These are phyloP conservation scores for Drosophila lacicola DNA, from an alignment of 2,888 invertebrate genomes.

Conservation along the genomic window DNA sequence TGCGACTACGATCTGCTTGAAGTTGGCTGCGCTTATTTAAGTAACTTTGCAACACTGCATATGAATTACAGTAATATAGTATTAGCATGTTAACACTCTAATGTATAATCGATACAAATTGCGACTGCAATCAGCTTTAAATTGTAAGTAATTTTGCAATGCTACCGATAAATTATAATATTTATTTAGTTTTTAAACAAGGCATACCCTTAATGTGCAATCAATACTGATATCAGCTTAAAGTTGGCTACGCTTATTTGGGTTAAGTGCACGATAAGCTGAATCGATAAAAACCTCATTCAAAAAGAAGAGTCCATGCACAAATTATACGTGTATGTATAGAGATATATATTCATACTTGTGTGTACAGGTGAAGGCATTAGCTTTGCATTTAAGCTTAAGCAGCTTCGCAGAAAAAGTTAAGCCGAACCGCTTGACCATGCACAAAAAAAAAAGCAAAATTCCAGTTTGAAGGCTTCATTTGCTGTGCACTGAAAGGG, in stretches of 20 bases:
- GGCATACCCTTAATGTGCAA: too few relatives aligned
- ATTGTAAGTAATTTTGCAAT: too few relatives aligned
- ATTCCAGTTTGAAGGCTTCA: constrained; percentile 25
- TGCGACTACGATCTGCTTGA: too few relatives aligned
- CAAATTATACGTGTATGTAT: not conserved
- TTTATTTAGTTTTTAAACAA: too few relatives aligned
- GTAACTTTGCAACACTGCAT: too few relatives aligned
- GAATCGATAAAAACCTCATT: not conserved
- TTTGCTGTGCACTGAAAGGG: constrained; percentile 2
- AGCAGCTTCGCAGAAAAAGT: constrained; percentile 8
- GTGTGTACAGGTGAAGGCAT: not conserved
- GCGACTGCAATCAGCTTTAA: not conserved
- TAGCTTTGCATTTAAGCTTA: constrained; percentile 23
- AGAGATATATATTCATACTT: not conserved
- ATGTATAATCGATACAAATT: not conserved
- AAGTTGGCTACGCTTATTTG: too few relatives aligned
- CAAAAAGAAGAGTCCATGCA: too few relatives aligned
- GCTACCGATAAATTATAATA: too few relatives aligned
- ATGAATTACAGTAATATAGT: too few relatives aligned
- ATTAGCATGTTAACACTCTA: too few relatives aligned
- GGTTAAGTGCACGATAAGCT: not conserved
- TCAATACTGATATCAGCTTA: too few relatives aligned
- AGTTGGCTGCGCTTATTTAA: too few relatives aligned
- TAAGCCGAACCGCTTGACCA: constrained; percentile 27
- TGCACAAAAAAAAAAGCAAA: constrained; percentile 14